Percentiles rank a stretch among this genome's conserved stretches.
phyloP scores from a whole-genome alignment of 1,140 invertebrate species.

The Hylaeus anthracinus region DNA sequence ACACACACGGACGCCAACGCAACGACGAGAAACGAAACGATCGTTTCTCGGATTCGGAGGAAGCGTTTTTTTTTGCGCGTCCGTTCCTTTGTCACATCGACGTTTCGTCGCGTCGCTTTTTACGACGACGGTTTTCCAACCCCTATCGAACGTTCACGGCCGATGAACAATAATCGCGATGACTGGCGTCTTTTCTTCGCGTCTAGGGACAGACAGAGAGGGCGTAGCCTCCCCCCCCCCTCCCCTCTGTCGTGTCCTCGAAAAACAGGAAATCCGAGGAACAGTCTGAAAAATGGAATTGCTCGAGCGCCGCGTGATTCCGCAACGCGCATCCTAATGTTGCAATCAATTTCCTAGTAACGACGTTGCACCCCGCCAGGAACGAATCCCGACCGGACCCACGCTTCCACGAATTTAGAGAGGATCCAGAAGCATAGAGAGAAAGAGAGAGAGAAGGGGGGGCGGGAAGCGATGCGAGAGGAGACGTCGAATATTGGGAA shows the following conservation, averaged over 20 bases:
- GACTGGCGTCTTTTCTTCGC: constrained; percentile 26
- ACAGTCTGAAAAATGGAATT: not conserved
- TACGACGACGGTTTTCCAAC: not conserved
- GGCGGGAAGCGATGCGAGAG: not conserved
- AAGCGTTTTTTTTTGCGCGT: not conserved
- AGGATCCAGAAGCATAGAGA: not conserved
- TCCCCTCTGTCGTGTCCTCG: no score
- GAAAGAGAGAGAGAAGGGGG: not conserved
- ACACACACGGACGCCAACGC: no score
- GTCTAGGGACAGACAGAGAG: constrained; percentile 20
- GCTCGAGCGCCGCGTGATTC: not conserved
- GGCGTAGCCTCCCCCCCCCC: no score
- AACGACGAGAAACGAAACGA: not conserved
- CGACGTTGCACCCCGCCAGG: not conserved
- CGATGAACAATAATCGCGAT: constrained; percentile 57
- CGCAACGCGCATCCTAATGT: not conserved
- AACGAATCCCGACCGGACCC: not conserved
- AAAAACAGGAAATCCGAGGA: not conserved
- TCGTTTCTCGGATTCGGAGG: constrained; percentile 38
- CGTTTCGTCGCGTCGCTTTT: constrained; percentile 28
- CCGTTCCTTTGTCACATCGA: constrained; percentile 32
- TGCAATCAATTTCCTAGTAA: constrained; percentile 15
- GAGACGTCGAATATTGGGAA: not conserved
- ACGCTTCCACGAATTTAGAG: not conserved
- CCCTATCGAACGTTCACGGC: constrained; percentile 55